Conservation (phyloP, 1,140 invertebrate species). For the Capitella teleta region DNA sequence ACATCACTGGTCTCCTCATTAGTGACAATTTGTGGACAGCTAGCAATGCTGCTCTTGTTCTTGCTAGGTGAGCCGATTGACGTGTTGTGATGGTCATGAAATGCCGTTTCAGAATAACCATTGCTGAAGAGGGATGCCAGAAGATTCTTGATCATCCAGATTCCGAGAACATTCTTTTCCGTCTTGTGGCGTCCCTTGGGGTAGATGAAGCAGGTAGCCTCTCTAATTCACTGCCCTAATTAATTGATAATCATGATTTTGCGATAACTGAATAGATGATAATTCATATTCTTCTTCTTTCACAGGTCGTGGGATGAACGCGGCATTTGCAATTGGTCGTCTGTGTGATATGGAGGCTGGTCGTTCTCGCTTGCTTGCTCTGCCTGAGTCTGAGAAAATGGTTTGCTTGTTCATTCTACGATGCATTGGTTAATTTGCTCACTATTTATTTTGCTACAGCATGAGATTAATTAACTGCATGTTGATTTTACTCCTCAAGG, state of each 20-base stretch:
- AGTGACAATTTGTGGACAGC: constrained; percentile 38
- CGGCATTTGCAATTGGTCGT: constrained; percentile 41
- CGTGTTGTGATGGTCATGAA: background rate
- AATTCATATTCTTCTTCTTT: background rate
- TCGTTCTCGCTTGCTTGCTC: constrained; percentile 22
- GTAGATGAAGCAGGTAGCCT: constrained; percentile 35
- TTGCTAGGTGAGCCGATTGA: constrained; percentile 26
- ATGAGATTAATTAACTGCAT: no score
- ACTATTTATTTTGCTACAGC: no score
- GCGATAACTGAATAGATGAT: background rate
- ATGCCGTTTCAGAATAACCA: constrained; percentile 26
- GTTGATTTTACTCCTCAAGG: no score
- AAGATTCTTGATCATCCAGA: constrained; percentile 26
- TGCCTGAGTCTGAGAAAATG: constrained; percentile 35
- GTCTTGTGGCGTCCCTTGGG: constrained; percentile 31
- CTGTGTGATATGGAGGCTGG: constrained; percentile 34
- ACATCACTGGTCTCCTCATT: constrained; percentile 27
- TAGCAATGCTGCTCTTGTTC: constrained; percentile 39
- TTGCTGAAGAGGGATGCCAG: constrained; percentile 35
- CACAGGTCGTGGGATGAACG: constrained; percentile 39
- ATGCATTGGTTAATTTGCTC: no score
- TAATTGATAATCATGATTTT: background rate
- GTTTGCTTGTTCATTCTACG: constrained; percentile 15
- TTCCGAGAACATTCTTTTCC: constrained; percentile 24
- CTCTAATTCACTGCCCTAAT: background rate